Base-by-base conservation (phyloP, 2,797 vertebrate species). In the Coregonus ussuriensis region DNA sequence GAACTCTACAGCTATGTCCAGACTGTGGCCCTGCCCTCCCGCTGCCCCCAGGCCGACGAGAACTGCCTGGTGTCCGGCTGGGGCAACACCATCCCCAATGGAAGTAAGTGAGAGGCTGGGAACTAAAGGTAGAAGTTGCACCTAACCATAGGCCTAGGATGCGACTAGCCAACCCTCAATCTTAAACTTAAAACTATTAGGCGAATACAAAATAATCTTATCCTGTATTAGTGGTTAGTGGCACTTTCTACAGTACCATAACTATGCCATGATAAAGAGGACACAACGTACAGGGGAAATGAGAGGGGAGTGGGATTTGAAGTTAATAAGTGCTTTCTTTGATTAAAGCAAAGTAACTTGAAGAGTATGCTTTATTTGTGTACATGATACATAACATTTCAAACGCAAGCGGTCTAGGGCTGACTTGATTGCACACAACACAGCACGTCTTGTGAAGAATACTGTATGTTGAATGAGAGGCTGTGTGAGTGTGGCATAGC, bases 41-140 rank as follows among this genome's bases (percentile, higher is more conserved):
- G 88, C 78, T 94, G 93, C 70, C 87, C 91, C 0, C 4, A 77
- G 1, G 84, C 92, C 0, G 93, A 93, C 11, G 92, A 93, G 11
- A 31, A 79, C 72, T 95, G 94, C 77, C 25, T 95, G 88, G 93
- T 95, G 87, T 95, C 94, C 0, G 95, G 95, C 0, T 95, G 94
- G 95, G 95, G 94, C 37, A 95, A 96, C 90, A 95, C 81, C 6
- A 59, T 87, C 5, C 91, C 91, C 78, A 92, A 82, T 1, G 88
- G 90, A 65, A 74, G 88, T 91, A 72, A 88, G 90, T 82, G 21
- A 66, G 14, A 14, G 29, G 25, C 4, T 66, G 29, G 29, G 13
- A 66, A 29, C 25, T 56, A 1, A 51, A 6, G 21, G 13, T 69
- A 65, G 31, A 29, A 25, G 35, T 31, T 59, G 6, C 16, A 9